Conservation (phyloP, 2,888 invertebrate species). For the Drosophila nr. perissopoda region DNA sequence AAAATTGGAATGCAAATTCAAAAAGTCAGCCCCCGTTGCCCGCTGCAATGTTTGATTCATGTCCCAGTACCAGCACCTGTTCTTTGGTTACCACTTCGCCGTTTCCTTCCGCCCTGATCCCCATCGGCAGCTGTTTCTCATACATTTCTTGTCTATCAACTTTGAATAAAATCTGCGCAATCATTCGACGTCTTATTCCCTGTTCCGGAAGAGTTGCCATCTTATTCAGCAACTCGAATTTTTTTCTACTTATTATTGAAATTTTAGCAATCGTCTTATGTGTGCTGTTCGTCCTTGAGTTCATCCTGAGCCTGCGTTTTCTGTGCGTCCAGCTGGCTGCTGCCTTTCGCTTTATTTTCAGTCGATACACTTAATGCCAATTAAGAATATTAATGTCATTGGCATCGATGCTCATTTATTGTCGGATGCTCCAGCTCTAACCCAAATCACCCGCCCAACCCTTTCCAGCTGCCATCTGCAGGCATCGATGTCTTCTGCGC, state of each 20-base stretch:
- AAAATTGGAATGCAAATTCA: conserved; percentile 29
- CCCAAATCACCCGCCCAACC: not conserved
- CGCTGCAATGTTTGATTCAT: not conserved
- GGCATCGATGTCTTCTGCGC: not conserved
- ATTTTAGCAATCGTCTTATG: conserved; percentile 41
- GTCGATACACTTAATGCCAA: conserved; percentile 70
- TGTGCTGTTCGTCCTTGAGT: conserved; percentile 19
- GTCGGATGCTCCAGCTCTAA: conserved; percentile 4
- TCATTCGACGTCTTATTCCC: conserved; percentile 10
- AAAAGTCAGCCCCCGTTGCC: conserved; percentile 17
- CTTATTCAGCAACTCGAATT: conserved; percentile 26
- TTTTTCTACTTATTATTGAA: conserved; percentile 50
- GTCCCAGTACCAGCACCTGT: not conserved
- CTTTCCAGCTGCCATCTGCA: not conserved
- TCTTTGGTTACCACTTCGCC: not conserved
- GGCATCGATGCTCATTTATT: conserved; percentile 58
- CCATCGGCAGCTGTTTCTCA: conserved; percentile 30
- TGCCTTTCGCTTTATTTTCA: conserved; percentile 39
- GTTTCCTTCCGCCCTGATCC: not conserved
- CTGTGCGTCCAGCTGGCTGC: conserved; percentile 2
- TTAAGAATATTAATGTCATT: conserved; percentile 76
- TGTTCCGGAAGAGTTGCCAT: conserved; percentile 8
- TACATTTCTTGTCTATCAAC: conserved; percentile 58
- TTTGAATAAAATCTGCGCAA: conserved; percentile 50
- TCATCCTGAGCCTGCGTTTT: not conserved